Percentiles rank a stretch among this genome's conserved stretches.
phyloP scores from a whole-genome alignment of 1,140 invertebrate genomes.

The Helicorthomorpha holstii region DNA sequence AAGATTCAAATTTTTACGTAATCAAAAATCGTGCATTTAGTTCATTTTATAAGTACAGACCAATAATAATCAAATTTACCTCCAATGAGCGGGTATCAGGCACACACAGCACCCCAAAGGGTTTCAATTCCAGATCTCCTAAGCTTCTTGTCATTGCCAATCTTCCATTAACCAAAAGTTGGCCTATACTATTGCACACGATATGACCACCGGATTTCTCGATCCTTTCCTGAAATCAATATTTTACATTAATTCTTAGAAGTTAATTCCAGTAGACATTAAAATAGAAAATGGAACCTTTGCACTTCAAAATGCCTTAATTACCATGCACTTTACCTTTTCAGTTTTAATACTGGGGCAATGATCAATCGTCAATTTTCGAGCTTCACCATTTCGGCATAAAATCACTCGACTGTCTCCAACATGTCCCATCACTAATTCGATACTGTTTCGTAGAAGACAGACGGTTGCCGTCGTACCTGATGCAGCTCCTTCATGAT shows the following conservation, averaged over 20 bases:
- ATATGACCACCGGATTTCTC: conserved; percentile 23
- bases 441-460: conserved; percentile 27
- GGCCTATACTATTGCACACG: conserved; percentile 27
- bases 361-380: conserved; percentile 33
- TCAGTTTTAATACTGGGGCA: conserved; percentile 26
- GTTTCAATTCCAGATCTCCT: conserved; percentile 36
- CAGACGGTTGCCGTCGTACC: conserved; percentile 39
- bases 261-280: too few relatives aligned
- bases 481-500: conserved; percentile 3
- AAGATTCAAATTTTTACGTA: too few relatives aligned
- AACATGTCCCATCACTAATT: conserved; percentile 32
- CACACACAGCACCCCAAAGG: conserved; percentile 32
- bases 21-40: too few relatives aligned
- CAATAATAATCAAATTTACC: conserved; percentile 16
- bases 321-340: conserved; percentile 16
- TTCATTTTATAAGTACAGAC: too few relatives aligned
- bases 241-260: too few relatives aligned
- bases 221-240: conserved; percentile 17
- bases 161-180: conserved; percentile 29
- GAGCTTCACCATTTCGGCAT: conserved; percentile 29
- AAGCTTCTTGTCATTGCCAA: conserved; percentile 39
- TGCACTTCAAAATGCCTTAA: background rate
- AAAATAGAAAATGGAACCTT: background rate
- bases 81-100: conserved; percentile 29
- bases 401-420: conserved; percentile 36